Conservation (phyloP, 2,113 vertebrate genomes). For the Entomyzon cyanotis region DNA sequence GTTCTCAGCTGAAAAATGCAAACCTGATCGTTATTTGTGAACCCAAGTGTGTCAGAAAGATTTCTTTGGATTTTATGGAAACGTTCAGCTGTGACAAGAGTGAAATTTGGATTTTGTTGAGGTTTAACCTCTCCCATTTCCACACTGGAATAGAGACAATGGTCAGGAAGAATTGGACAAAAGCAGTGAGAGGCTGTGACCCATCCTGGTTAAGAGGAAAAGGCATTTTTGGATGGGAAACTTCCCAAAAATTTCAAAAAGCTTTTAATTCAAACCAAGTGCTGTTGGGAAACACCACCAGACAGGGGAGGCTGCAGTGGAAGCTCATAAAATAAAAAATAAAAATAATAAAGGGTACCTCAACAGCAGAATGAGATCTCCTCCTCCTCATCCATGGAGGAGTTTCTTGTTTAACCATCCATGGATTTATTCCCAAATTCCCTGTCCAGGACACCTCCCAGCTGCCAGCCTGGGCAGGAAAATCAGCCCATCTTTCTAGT, state of each 20-base stretch:
- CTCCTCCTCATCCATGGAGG: background rate
- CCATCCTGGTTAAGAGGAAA: background rate
- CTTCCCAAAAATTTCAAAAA: no score
- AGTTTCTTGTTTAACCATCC: background rate
- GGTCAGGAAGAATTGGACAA: background rate
- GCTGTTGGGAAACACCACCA: background rate
- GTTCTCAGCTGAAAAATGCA: background rate
- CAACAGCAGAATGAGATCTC: background rate
- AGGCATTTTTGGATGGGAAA: background rate
- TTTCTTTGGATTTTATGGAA: background rate
- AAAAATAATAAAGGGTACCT: background rate
- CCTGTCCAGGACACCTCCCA: constrained; percentile 39
- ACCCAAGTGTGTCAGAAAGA: background rate
- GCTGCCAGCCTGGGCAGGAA: constrained; percentile 34
- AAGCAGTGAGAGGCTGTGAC: background rate
- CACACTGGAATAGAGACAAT: fast-evolving
- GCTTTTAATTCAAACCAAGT: background rate
- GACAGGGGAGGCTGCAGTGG: background rate
- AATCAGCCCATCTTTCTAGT: constrained; percentile 55
- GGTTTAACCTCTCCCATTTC: background rate
- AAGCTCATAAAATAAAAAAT: background rate
- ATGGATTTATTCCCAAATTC: background rate
- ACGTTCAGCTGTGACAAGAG: background rate
- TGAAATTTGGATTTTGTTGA: fast-evolving
- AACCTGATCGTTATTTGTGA: background rate